phyloP scores from a whole-genome alignment of 2,113 vertebrate species.

The Eptesicus fuscus region DNA sequence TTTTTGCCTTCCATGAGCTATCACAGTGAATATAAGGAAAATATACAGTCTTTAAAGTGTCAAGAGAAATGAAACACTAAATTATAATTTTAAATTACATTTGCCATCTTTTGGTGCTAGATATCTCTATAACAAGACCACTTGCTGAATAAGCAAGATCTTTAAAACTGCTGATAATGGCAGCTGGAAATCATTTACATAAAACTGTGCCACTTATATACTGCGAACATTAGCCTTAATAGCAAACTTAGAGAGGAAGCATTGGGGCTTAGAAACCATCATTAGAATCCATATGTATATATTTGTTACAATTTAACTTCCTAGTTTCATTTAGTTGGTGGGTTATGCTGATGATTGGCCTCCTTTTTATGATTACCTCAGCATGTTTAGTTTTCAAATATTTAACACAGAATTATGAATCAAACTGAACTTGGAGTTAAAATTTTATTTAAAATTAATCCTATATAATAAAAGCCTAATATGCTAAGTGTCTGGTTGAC shows the following conservation, averaged over 20 bases:
- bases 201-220: background rate
- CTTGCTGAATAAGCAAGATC: conserved; percentile 18
- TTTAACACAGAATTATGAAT: background rate
- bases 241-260: background rate
- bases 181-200: background rate
- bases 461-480: too few relatives aligned
- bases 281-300: background rate
- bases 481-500: too few relatives aligned
- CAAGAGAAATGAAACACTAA: background rate
- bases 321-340: background rate
- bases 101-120: background rate
- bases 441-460: background rate
- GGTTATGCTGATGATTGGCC: background rate
- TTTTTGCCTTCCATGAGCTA: background rate
- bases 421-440: background rate
- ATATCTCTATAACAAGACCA: background rate
- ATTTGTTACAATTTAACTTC: background rate
- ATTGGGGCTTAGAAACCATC: background rate
- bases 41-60: background rate
- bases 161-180: background rate
- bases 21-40: background rate
- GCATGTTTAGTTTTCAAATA: background rate
- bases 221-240: background rate
- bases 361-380: accelerated
- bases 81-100: background rate